phyloP scores from a whole-genome alignment of 2,797 vertebrate species.

The Potorous gilbertii region DNA sequence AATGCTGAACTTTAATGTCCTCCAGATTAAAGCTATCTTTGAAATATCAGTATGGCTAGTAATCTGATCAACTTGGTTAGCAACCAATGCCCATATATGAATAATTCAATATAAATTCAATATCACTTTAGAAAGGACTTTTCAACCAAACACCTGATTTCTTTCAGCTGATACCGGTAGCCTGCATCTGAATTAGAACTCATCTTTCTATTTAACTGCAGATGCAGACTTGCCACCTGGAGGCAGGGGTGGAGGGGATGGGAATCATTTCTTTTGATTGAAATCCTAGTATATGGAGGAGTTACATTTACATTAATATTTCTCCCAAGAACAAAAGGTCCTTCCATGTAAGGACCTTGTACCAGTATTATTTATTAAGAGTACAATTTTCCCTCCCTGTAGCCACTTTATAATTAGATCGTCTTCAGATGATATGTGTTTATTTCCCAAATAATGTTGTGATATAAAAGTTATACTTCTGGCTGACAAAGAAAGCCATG shows the following conservation, averaged over 20 bases:
- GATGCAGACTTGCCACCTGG: slow-evolving; percentile 56
- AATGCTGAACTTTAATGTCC: background rate
- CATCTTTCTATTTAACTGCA: slow-evolving; percentile 72
- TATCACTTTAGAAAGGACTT: background rate
- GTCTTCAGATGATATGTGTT: slow-evolving; percentile 62
- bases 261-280: slow-evolving; percentile 64
- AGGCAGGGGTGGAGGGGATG: background rate
- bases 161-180: slow-evolving; percentile 18
- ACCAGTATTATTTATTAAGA: slow-evolving; percentile 70
- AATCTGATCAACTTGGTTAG: background rate
- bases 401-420: slow-evolving; percentile 75
- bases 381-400: slow-evolving; percentile 60
- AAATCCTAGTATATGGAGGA: slow-evolving; percentile 54
- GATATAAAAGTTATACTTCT: slow-evolving; percentile 57
- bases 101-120: slow-evolving; percentile 7
- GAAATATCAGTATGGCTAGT: slow-evolving; percentile 37
- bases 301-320: slow-evolving; percentile 53
- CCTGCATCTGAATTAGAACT: slow-evolving; percentile 60
- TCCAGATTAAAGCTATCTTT: slow-evolving; percentile 29
- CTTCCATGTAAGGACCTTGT: slow-evolving; percentile 56
- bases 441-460: slow-evolving; percentile 54
- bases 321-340: slow-evolving; percentile 53
- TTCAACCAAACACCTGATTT: slow-evolving; percentile 29
- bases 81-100: background rate
- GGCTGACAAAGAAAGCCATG: background rate